Evolutionary conservation across 2,888 invertebrate genomes (phyloP), one percentile per base, ranked within the genome.

Genomic region (Myopa tessellatipennis): DNA sequence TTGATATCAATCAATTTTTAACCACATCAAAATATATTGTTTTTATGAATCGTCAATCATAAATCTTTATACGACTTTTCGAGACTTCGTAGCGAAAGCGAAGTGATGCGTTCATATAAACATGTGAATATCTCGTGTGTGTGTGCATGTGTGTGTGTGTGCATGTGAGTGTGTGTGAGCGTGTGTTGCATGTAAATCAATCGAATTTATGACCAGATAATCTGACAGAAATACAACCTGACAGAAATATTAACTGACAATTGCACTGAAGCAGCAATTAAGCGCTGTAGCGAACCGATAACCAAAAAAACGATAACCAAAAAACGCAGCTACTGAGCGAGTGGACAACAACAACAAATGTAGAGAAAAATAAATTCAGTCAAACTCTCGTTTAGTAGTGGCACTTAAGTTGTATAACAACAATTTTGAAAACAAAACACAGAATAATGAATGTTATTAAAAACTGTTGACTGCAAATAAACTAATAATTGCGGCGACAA

Each of bases 381-480:
- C n/a, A n/a, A 60, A 71, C 12, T 34, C n/a, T 58, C 6, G 58
- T 45, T 45, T 45, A 45, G 45, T 6, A 26, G 26, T 26, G 26
- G 1, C 26, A 26, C 26, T 26, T 26, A 26, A 26, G 2, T 26
- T 26, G 2, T 26, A 26, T 26, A 26, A 26, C 1, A 26, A 26
- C 26, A 26, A 26, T 26, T 26, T 26, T 26, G 26, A 26, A 26
- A 26, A 26, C 26, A 26, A 26, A 26, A 26, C 26, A 26, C 26
- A 26, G 26, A 26, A 10, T 16, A 55, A 52, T 60, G 16, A 36
- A 50, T 73, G 18, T 61, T 73, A 73, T 73, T 73, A 73, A 73
- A 73, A 40, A 73, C 40, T 61, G 34, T 73, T 45, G 61, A n/a
- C 34, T 16, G 26, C 45, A 55, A 58, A 72, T 60, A 73, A 40